Evolutionary conservation across 2,113 vertebrate genomes (phyloP).

Genomic region (Microtus montanus): DNA sequence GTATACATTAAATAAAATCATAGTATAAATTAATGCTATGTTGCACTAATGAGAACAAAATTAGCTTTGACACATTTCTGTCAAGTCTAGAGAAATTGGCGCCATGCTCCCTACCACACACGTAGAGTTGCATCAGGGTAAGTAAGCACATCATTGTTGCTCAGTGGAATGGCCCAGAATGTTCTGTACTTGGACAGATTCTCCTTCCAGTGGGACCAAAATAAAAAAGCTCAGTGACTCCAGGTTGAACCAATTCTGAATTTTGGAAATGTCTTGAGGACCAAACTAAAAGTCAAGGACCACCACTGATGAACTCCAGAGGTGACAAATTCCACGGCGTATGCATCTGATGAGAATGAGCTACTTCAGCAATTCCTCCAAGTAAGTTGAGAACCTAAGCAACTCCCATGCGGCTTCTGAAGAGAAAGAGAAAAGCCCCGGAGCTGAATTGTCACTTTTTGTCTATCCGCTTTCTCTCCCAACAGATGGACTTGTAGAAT

Average conservation of each 20-base stretch:
- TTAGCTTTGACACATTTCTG: slow-evolving; percentile 57
- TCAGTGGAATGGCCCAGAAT: background rate
- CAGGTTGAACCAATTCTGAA: slow-evolving; percentile 36
- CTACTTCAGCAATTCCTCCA: background rate
- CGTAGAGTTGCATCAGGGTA: background rate
- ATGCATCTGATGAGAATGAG: background rate
- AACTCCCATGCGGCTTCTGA: background rate
- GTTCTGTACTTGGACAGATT: background rate
- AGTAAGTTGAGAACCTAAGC: background rate
- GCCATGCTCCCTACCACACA: slow-evolving; percentile 46
- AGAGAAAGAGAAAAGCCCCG: background rate
- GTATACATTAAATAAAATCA: slow-evolving; percentile 5
- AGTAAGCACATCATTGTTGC: background rate
- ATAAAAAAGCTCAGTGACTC: background rate
- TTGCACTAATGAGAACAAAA: slow-evolving; percentile 14
- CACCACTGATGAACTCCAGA: background rate
- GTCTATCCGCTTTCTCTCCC: background rate
- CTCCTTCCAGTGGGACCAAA: background rate
- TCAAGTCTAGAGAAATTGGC: slow-evolving; percentile 32
- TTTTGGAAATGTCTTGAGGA: slow-evolving; percentile 10
- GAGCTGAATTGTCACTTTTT: background rate
- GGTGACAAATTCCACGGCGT: slow-evolving; percentile 51
- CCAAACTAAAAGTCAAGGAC: background rate
- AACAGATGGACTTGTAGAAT: background rate
- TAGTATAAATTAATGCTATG: slow-evolving; percentile 40